These are phyloP conservation scores for Drosophila macrospina DNA, from an alignment of 2,888 invertebrate genomes.

Conservation along the genomic window DNA sequence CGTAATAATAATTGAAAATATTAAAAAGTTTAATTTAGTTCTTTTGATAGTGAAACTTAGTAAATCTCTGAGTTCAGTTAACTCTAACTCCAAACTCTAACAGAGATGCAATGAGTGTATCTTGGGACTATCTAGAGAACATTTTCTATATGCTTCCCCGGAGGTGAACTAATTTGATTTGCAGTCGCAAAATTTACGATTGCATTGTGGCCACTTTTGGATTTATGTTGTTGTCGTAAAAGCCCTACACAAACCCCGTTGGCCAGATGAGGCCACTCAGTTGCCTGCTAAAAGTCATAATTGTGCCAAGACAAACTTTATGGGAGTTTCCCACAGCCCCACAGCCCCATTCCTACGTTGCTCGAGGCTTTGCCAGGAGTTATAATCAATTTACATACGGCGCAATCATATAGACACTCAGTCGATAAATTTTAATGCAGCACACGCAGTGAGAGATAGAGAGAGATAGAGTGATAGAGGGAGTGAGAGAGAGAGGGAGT, in stretches of 20 bases:
- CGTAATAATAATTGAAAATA: too few relatives aligned
- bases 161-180: conserved; percentile 61
- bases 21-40: too few relatives aligned
- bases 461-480: not conserved
- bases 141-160: conserved; percentile 7
- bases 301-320: conserved; percentile 57
- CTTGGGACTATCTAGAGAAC: not conserved
- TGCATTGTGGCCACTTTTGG: conserved; percentile 62
- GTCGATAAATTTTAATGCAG: conserved; percentile 70
- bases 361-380: conserved; percentile 28
- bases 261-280: conserved; percentile 58
- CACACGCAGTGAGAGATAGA: conserved; percentile 41
- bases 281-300: conserved; percentile 62
- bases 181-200: conserved; percentile 58
- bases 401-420: conserved; percentile 54
- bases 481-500: not conserved
- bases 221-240: conserved; percentile 61
- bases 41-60: too few relatives aligned
- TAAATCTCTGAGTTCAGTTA: too few relatives aligned
- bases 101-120: not conserved
- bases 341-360: not conserved
- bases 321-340: conserved; percentile 20
- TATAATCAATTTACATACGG: conserved; percentile 67
- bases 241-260: conserved; percentile 29
- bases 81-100: too few relatives aligned